Evolutionary conservation across 2,888 invertebrate genomes (phyloP), one percentile per base, ranked within the genome.

Genomic region (Aphodius sticticus): DNA sequence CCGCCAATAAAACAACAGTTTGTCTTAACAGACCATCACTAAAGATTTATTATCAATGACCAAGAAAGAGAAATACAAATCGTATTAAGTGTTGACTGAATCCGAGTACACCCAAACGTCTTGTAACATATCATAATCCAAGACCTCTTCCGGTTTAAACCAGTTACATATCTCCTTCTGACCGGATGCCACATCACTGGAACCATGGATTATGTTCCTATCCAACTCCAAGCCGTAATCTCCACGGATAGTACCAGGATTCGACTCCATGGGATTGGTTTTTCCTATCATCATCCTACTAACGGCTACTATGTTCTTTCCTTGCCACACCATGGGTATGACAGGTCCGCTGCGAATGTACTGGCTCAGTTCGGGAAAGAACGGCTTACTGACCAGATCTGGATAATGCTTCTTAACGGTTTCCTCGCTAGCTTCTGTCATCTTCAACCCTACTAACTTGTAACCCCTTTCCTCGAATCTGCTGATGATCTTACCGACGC

Each of bases 391-490:
- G 37, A 95, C 90, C 83, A 98, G 92, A 88, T 99, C 99, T 83
- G 95, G 93, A 90, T 99, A 99, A 90, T 99, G 99, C 84, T 96
- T 92, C 89, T 96, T 92, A 84, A 99, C 90, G 81, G 94, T 92
- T 79, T 94, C 94, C 88, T 96, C 94, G 36, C 93, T 91, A 76
- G 97, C 95, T 95, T 95, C 95, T 87, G 94, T 92, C 90, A 97
- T 95, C 91, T 98, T 98, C 91, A 97, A 93, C 81, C 95, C 97
- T 35, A 97, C 96, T 83, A 98, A 92, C 90, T 97, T 97, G 92
- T 96, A 98, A 83, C 98, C 98, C 89, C 97, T 96, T 87, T 94
- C 92, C 90, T 98, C 98, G 88, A 98, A 98, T 84, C 97, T 93
- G 87, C 96, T 93, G 87, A 98, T 96, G 87, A 98, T 97, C 89